Evolutionary conservation across 2,113 vertebrate genomes (phyloP).

Genomic region (Neofelis nebulosa): DNA sequence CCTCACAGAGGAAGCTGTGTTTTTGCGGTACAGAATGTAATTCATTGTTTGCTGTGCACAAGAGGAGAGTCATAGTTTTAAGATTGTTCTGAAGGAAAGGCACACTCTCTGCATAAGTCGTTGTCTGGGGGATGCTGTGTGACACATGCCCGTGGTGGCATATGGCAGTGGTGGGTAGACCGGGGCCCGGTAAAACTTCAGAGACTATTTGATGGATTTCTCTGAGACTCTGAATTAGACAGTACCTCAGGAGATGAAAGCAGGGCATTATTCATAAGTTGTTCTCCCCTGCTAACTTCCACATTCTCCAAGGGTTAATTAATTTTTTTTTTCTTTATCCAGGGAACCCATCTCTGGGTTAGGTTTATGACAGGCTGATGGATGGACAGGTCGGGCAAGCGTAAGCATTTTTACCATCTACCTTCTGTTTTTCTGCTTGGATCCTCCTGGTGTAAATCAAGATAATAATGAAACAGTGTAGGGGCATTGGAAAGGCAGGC

Average conservation of each 20-base stretch:
- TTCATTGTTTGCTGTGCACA: background rate
- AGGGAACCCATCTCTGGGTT: conserved; percentile 37
- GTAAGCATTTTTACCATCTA: conserved; percentile 57
- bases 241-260: conserved; percentile 49
- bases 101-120: background rate
- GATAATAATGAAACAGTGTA: background rate
- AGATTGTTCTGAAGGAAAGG: background rate
- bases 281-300: background rate
- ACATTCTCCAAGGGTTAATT: conserved; percentile 70
- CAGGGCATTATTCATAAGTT: background rate
- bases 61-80: background rate
- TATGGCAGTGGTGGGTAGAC: background rate
- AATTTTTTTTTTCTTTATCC: conserved; percentile 49
- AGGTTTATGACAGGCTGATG: conserved; percentile 59
- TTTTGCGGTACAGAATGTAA: background rate
- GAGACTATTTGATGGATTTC: conserved; percentile 54
- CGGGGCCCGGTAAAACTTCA: conserved; percentile 9
- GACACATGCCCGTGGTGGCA: background rate
- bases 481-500: conserved; percentile 50
- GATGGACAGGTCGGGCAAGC: conserved; percentile 29
- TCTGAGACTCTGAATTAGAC: conserved; percentile 20
- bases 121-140: background rate
- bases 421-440: conserved; percentile 63
- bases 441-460: conserved; percentile 55
- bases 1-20: background rate